Base-by-base conservation (phyloP, 2,888 invertebrate genomes). In the Emmelina monodactyla region DNA sequence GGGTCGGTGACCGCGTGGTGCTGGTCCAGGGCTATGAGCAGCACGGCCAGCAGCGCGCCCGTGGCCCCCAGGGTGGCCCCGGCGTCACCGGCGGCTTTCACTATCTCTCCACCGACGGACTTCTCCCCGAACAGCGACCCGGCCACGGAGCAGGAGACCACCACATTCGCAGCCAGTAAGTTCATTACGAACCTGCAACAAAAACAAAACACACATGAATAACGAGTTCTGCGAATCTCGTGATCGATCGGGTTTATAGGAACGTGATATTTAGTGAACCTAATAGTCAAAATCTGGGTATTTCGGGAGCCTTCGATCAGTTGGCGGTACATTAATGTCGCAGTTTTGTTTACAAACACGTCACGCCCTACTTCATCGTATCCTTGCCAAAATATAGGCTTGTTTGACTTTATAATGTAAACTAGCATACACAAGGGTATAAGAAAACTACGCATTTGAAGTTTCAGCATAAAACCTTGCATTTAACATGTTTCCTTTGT, bases 101-200 rank as follows among this genome's bases (percentile, higher is more conserved):
- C 85, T 28, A 83, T 82, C 32, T 49, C 66, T 57, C 83, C 85
- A 39, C 86, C 87, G 49, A 86, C 87, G 33, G 82, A 84, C 46
- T 85, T 88, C 65, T 73, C 78, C 58, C 73, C 79, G 40, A 75
- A 76, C 41, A 73, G 54, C 39, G 79, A 78, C 56, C 76, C 75
- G 62, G 79, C 79, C 30, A 73, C 73, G 53, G 76, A 63, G 54
- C 71, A 69, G 49, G 73, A 78, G 43, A 73, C 76, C 62, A 76
- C 55, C 50, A 80, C 55, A 58, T 75, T 80, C 54, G 73, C 72
- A 55, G 76, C 81, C 47, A 75, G 59, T 34, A 73, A 58, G 43
- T 76, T 88, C 57, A 88, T 85, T 62, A 86, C 86, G 66, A 86
- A 86, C 70, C 86, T 86, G 81, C 10, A 83, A 83, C 69, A 71